phyloP scores from a whole-genome alignment of 2,888 invertebrate species.

The Noctua fimbriata region DNA sequence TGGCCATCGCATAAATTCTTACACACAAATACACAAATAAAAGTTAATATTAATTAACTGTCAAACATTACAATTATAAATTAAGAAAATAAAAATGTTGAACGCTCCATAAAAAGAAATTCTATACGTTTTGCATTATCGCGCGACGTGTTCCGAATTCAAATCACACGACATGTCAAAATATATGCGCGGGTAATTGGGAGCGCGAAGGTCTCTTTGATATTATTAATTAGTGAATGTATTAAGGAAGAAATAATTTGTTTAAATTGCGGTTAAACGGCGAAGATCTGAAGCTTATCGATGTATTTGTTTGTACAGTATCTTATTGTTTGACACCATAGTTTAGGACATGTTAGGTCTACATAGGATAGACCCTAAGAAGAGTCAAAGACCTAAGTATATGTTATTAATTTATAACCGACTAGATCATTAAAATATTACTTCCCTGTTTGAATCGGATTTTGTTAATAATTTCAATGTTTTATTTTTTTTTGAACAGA shows the following conservation, averaged over 20 bases:
- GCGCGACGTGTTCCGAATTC: slow-evolving; percentile 54
- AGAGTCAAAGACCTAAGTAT: background rate
- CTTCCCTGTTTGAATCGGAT: too few species aligned
- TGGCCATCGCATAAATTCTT: slow-evolving; percentile 27
- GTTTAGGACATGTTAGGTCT: background rate
- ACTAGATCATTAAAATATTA: too few species aligned
- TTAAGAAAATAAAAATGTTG: slow-evolving; percentile 45
- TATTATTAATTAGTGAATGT: slow-evolving; percentile 4
- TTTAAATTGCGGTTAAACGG: background rate
- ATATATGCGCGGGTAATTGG: slow-evolving; percentile 52
- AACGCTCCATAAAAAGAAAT: slow-evolving; percentile 46
- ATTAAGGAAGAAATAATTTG: background rate
- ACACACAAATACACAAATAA: slow-evolving; percentile 11
- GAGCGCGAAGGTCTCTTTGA: slow-evolving; percentile 19
- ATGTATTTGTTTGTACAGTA: background rate
- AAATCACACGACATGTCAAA: slow-evolving; percentile 55
- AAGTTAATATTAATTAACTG: slow-evolving; percentile 59
- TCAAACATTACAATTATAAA: slow-evolving; percentile 36
- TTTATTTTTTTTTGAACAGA: too few species aligned
- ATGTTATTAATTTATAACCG: too few species aligned
- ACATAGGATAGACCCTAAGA: background rate
- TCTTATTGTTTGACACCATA: background rate
- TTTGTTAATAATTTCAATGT: too few species aligned
- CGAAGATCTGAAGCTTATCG: background rate
- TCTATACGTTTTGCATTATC: slow-evolving; percentile 43